Evolutionary conservation across 2,113 vertebrate species (phyloP).

Genomic region (Psittacula cyanocephala): DNA sequence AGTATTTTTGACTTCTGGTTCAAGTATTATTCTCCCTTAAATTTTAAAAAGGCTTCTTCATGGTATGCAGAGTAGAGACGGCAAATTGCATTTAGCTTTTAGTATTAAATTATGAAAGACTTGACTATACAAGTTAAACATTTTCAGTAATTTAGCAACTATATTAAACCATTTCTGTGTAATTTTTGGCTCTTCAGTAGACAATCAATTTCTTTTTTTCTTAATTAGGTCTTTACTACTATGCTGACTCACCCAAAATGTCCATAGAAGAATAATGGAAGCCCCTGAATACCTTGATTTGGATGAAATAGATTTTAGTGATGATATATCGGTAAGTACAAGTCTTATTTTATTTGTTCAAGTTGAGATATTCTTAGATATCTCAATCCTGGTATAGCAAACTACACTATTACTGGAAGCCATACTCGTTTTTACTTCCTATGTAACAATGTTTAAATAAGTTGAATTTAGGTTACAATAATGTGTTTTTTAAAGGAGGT

Average conservation of each 20-base stretch:
- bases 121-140: background rate
- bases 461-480: background rate
- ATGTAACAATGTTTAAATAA: background rate
- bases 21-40: background rate
- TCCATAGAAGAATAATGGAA: constrained; percentile 90
- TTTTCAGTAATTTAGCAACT: background rate
- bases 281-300: constrained; percentile 98
- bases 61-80: background rate
- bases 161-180: background rate
- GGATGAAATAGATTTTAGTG: constrained; percentile 98
- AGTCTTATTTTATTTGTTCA: background rate
- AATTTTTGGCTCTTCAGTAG: background rate
- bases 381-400: background rate
- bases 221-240: constrained; percentile 65
- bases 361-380: background rate
- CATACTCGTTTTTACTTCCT: background rate
- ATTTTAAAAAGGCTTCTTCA: background rate
- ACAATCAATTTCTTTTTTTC: constrained; percentile 40
- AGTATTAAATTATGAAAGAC: background rate
- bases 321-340: constrained; percentile 91
- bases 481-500: background rate
- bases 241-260: constrained; percentile 82
- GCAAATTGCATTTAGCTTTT: background rate
- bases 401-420: background rate
- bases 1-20: background rate